phyloP scores from a whole-genome alignment of 2,888 invertebrate genomes.

The Monopis laevigella region DNA sequence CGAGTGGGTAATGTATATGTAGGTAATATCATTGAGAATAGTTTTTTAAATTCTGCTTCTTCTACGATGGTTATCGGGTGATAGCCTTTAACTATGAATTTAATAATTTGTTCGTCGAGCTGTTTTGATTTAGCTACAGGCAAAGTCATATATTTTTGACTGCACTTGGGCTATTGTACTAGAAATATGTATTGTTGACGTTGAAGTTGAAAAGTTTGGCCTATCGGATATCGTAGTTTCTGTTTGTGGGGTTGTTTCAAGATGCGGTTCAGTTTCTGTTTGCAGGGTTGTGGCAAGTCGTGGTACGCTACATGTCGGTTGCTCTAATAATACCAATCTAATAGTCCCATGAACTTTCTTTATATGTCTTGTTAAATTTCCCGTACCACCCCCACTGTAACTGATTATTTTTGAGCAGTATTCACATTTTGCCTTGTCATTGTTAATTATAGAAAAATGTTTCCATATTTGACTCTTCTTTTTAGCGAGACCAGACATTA shows the following conservation, averaged over 20 bases:
- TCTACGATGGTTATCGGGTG: slow-evolving; percentile 15
- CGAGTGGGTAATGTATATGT: slow-evolving; percentile 7
- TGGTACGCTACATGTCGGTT: no score
- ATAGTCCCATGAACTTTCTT: slow-evolving; percentile 1
- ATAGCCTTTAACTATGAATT: slow-evolving; percentile 16
- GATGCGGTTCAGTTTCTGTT: slow-evolving; percentile 1
- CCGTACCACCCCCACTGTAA: slow-evolving; percentile 6
- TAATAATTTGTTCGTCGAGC: slow-evolving; percentile 15
- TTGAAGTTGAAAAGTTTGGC: background rate
- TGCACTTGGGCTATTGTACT: slow-evolving; percentile 3
- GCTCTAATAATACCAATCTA: no score
- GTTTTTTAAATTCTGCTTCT: slow-evolving; percentile 15
- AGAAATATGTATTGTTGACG: background rate
- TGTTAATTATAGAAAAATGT: background rate
- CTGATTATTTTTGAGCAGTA: slow-evolving; percentile 8
- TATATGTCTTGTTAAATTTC: slow-evolving; percentile 5
- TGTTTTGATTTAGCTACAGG: slow-evolving; percentile 13
- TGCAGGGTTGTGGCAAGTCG: background rate
- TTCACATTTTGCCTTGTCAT: slow-evolving; percentile 1
- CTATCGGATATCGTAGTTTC: background rate
- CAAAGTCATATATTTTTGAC: slow-evolving; percentile 13
- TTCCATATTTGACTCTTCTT: background rate
- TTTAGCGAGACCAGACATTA: background rate
- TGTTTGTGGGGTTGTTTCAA: no score
- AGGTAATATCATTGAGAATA: background rate